phyloP scores from a whole-genome alignment of 2,797 vertebrate species.

The Amblyraja radiata region DNA sequence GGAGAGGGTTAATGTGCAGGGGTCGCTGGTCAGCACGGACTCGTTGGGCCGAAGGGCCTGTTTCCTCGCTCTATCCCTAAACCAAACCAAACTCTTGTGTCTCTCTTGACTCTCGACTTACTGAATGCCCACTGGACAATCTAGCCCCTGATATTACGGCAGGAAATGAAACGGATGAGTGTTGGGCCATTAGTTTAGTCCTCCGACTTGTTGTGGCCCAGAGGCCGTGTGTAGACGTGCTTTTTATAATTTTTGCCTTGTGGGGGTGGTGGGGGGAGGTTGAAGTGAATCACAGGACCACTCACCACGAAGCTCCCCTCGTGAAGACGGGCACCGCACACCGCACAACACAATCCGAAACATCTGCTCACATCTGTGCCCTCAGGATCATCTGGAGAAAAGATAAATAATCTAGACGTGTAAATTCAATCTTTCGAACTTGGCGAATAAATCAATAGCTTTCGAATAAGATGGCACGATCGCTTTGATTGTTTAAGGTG shows the following conservation, averaged over 20 bases:
- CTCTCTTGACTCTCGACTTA: no score
- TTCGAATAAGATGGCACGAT: neutral
- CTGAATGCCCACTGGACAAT: no score
- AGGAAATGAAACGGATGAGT: no score
- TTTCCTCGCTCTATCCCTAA: no score
- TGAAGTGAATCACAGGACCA: conserved; percentile 30
- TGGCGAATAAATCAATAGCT: conserved; percentile 21
- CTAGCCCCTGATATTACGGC: no score
- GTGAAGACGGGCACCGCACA: conserved; percentile 16
- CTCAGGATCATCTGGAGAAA: conserved; percentile 20
- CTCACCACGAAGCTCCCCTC: neutral
- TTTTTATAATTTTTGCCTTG: conserved; percentile 13
- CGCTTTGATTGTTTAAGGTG: neutral
- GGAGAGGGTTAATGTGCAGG: no score
- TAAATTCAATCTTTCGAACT: conserved; percentile 1
- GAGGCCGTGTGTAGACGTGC: neutral
- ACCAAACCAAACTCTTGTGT: no score
- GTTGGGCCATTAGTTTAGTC: neutral
- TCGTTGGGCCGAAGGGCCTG: no score
- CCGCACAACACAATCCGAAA: conserved; percentile 5
- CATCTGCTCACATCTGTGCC: conserved; percentile 20
- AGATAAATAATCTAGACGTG: conserved; percentile 25
- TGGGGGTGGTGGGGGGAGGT: neutral
- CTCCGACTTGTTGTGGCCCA: neutral
- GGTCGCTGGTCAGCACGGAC: no score